phyloP scores from a whole-genome alignment of 1,140 invertebrate genomes.

The Parasteatoda tepidariorum region DNA sequence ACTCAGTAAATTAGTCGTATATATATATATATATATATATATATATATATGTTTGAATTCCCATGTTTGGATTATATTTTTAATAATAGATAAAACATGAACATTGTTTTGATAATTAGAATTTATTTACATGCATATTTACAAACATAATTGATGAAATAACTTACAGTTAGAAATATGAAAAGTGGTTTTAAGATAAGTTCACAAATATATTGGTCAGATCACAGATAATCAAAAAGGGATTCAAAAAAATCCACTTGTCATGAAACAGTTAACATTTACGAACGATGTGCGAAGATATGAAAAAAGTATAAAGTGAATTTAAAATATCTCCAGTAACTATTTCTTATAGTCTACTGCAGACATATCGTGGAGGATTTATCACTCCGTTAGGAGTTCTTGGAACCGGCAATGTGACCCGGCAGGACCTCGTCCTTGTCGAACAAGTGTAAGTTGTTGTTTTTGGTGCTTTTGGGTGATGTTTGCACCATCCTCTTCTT shows the following conservation, averaged over 20 bases:
- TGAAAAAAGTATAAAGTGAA: too few relatives aligned
- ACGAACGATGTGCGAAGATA: not conserved
- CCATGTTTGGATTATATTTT: too few relatives aligned
- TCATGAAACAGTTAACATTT: not conserved
- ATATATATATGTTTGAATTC: too few relatives aligned
- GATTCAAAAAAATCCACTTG: not conserved
- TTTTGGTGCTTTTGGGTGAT: conserved; percentile 16
- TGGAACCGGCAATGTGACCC: conserved; percentile 37
- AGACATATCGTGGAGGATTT: conserved; percentile 21
- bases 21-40: too few relatives aligned
- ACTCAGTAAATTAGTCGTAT: too few relatives aligned
- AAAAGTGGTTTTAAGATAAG: not conserved
- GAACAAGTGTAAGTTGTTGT: conserved; percentile 42
- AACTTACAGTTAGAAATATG: not conserved
- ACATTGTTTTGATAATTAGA: too few relatives aligned
- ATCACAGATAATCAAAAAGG: not conserved
- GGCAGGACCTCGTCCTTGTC: conserved; percentile 21
- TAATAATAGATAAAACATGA: too few relatives aligned
- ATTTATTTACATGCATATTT: not conserved
- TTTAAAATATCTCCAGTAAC: too few relatives aligned
- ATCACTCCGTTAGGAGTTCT: not conserved
- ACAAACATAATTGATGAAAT: not conserved
- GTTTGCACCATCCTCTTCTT: conserved; percentile 12
- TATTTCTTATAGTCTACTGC: conserved; percentile 10
- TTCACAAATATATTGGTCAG: not conserved